Base-by-base conservation (phyloP, 2,113 vertebrate species). In the Pachypanchax playfairii region DNA sequence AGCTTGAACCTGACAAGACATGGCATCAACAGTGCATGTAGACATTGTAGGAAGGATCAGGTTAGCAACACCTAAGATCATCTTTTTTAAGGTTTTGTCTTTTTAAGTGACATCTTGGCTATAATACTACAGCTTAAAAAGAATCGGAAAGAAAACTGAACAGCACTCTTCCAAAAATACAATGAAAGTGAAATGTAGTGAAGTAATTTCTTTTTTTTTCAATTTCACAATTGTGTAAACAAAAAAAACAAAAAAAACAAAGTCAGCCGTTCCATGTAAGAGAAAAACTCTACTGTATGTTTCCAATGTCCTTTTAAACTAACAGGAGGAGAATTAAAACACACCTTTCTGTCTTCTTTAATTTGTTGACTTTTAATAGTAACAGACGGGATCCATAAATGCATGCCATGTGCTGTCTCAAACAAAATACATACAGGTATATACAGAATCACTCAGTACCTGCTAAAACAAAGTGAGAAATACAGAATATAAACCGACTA, bases 361-460 rank as follows among this genome's bases (percentile, higher is more conserved):
- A 92, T 93, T 89, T 92, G 90, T 93, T 93, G 93, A 93, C 88
- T 93, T 66, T 93, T 93, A 92, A 90, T 91, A 94, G 92, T 94
- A 98, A 95, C 93, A 96, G 94, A 95, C 91, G 91, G 91, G 92
- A 94, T 93, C 90, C 91, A 91, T 92, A 91, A 91, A 94, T 88
- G 93, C 94, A 95, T 96, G 94, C 95, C 94, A 94, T 92, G 92
- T 94, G 94, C 92, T 95, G 87, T 93, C 91, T 93, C 93, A 95
- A 95, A 88, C 95, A 92, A 90, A 50, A 92, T 89, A 91, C 89
- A 88, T 91, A 89, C 88, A 91, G 90, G 90, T 90, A 91, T 93
- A 95, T 93, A 96, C 95, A 96, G 92, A 91, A 88, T 95, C 94
- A 96, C 94, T 95, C 94, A 95, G 97, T 97, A 98, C 96, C 97